Evolutionary conservation across 2,888 invertebrate genomes (phyloP).

Genomic region (Acrocera orbiculus): DNA sequence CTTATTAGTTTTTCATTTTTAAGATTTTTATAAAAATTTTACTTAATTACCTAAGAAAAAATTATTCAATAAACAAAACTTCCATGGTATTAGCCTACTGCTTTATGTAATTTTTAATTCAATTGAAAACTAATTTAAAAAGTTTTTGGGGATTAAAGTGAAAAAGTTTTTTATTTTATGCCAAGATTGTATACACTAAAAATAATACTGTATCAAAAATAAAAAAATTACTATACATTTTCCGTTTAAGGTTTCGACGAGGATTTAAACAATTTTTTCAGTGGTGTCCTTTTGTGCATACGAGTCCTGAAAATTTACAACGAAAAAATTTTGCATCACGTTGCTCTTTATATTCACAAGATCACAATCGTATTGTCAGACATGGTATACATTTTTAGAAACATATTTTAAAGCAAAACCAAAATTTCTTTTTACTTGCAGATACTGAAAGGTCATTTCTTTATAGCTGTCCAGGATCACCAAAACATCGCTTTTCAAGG

Average conservation of each 20-base stretch:
- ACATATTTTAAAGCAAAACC: not conserved
- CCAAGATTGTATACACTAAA: too few species aligned
- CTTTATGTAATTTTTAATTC: too few species aligned
- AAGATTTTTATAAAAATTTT: too few species aligned
- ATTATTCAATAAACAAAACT: too few species aligned
- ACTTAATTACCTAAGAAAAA: too few species aligned
- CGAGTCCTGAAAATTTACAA: constrained; percentile 48
- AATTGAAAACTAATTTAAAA: too few species aligned
- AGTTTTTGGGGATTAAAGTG: too few species aligned
- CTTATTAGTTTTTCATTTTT: too few species aligned
- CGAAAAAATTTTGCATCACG: constrained; percentile 59
- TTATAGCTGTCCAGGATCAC: constrained; percentile 28
- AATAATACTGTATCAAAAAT: too few species aligned
- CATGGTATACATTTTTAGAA: constrained; percentile 37
- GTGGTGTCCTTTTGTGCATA: constrained; percentile 63
- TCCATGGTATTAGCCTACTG: too few species aligned
- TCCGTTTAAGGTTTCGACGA: constrained; percentile 84
- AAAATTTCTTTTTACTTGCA: constrained; percentile 10
- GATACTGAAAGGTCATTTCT: constrained; percentile 31
- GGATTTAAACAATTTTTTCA: constrained; percentile 87
- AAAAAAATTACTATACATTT: too few species aligned
- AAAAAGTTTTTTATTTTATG: too few species aligned
- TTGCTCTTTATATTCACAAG: constrained; percentile 60
- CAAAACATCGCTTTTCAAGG: constrained; percentile 17
- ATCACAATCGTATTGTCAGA: constrained; percentile 47